Percentiles rank a stretch among this genome's conserved stretches.
phyloP scores from a whole-genome alignment of 2,113 vertebrate genomes.

The Mystacornis crossleyi region DNA sequence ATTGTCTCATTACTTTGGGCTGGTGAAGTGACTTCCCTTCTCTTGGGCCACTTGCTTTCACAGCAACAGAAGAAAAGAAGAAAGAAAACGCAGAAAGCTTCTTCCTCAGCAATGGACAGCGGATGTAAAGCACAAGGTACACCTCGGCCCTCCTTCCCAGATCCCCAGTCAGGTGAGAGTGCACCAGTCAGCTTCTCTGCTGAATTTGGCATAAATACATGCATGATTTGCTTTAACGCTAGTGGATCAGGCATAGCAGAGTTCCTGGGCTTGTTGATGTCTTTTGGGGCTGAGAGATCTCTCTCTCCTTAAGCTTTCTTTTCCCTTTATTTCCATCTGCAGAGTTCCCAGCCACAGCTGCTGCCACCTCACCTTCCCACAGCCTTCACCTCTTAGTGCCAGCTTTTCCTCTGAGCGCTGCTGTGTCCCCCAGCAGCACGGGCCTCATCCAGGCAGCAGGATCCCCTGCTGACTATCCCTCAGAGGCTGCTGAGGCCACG shows the following conservation, averaged over 20 bases:
- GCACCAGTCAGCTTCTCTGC: neutral
- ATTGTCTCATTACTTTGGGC: neutral
- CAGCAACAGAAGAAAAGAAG: slow-evolving; percentile 82
- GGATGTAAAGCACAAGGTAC: neutral
- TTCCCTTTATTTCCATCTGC: neutral
- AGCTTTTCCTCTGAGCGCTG: slow-evolving; percentile 69
- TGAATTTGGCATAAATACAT: neutral
- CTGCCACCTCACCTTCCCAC: slow-evolving; percentile 45
- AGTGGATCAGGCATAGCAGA: neutral
- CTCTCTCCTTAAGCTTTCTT: neutral
- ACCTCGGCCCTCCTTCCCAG: slow-evolving; percentile 16
- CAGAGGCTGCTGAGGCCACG: slow-evolving; percentile 87
- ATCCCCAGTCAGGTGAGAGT: slow-evolving; percentile 46
- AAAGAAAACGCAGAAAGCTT: slow-evolving; percentile 72
- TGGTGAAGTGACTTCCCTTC: neutral
- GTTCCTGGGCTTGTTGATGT: neutral
- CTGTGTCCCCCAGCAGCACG: slow-evolving; percentile 33
- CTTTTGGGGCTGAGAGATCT: neutral
- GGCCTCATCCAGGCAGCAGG: slow-evolving; percentile 72
- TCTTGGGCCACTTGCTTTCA: neutral
- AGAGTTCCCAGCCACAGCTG: neutral
- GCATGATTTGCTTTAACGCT: neutral
- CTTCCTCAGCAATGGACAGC: slow-evolving; percentile 65
- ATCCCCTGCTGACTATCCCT: slow-evolving; percentile 82
- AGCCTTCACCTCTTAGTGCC: slow-evolving; percentile 73